phyloP scores from a whole-genome alignment of 2,113 vertebrate genomes.

The Trogon surrucura region DNA sequence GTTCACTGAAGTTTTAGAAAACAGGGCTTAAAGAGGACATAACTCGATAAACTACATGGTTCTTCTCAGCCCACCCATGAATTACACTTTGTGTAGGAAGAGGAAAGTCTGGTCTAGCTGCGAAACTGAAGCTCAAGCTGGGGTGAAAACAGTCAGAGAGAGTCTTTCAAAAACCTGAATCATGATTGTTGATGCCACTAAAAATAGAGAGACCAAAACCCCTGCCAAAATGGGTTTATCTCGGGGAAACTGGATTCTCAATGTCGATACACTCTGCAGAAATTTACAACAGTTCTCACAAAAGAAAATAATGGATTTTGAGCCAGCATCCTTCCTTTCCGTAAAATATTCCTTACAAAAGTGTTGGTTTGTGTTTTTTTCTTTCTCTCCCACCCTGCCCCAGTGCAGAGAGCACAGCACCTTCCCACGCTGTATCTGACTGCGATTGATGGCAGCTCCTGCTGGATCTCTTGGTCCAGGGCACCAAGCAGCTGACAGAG shows the following conservation, averaged over 20 bases:
- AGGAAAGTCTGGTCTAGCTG: background rate
- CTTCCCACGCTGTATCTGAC: background rate
- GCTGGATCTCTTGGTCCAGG: accelerated
- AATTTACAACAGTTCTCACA: constrained; percentile 1
- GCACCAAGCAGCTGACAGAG: background rate
- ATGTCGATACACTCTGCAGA: background rate
- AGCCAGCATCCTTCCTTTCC: background rate
- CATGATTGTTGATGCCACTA: background rate
- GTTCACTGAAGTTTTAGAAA: background rate
- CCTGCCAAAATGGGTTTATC: constrained; percentile 39
- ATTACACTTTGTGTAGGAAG: background rate
- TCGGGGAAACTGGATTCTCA: constrained; percentile 5
- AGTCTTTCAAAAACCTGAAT: background rate
- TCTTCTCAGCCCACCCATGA: background rate
- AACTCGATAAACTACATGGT: background rate
- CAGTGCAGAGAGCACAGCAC: background rate
- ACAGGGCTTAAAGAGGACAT: background rate
- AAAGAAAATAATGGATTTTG: background rate
- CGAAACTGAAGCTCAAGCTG: background rate
- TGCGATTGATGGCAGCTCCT: accelerated
- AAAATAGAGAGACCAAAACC: background rate
- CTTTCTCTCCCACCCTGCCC: background rate
- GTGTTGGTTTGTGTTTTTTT: too few species aligned
- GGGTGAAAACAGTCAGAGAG: background rate
- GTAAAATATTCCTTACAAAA: background rate